phyloP scores from a whole-genome alignment of 2,113 vertebrate species.

The Periophthalmodon schlosseri region DNA sequence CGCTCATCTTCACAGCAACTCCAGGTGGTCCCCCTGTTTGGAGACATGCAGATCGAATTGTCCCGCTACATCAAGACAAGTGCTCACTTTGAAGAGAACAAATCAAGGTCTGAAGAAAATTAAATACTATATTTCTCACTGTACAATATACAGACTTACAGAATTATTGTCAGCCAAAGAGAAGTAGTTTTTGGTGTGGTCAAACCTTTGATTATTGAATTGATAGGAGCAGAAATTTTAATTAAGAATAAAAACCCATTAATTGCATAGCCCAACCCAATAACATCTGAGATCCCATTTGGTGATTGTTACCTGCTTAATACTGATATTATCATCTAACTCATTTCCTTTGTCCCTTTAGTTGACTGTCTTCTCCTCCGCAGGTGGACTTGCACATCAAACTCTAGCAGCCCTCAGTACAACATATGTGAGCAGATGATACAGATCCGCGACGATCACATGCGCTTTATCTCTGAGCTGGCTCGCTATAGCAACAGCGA shows the following conservation, averaged over 20 bases:
- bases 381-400: constrained; percentile 79
- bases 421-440: constrained; percentile 99
- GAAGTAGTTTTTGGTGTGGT: no score
- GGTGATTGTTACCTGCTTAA: no score
- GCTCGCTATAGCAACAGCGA: constrained; percentile 98
- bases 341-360: background rate
- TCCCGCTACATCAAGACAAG: constrained; percentile 98
- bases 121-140: background rate
- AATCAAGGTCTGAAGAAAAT: constrained; percentile 85
- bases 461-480: constrained; percentile 98
- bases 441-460: constrained; percentile 97
- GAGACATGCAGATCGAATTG: constrained; percentile 99
- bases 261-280: background rate
- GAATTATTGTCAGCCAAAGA: background rate
- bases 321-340: background rate
- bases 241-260: no score
- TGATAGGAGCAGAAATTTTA: no score
- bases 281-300: no score
- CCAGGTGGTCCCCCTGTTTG: constrained; percentile 96
- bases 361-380: background rate
- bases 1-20: constrained; percentile 81
- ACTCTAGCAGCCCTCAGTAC: constrained; percentile 97
- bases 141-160: background rate
- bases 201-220: no score
- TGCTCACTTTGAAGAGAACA: constrained; percentile 97